phyloP scores from a whole-genome alignment of 92 coral and sea anemone species.

The Desmophyllum pertusum region DNA sequence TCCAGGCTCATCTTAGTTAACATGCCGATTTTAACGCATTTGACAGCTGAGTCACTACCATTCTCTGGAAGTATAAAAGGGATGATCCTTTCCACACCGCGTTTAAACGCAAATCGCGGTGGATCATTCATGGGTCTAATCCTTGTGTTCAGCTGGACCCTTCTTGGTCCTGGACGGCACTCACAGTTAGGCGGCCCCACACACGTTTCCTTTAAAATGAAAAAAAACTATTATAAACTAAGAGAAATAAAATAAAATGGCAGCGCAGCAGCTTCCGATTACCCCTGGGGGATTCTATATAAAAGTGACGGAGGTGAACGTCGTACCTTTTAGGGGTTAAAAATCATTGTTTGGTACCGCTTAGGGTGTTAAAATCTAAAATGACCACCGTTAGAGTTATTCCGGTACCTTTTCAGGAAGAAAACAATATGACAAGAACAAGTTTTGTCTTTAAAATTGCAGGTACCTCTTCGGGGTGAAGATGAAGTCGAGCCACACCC shows the following conservation, averaged over 20 bases:
- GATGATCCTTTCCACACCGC: neutral
- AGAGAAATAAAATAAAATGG: neutral
- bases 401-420: too few species aligned
- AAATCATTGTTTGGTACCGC: too few species aligned
- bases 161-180: constrained; percentile 6
- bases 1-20: constrained; percentile 13
- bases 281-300: too few species aligned
- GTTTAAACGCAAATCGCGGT: constrained; percentile 1
- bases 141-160: neutral
- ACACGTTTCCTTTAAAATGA: neutral
- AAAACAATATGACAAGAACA: too few species aligned
- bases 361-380: too few species aligned
- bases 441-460: too few species aligned
- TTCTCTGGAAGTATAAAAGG: constrained; percentile 30
- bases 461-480: too few species aligned
- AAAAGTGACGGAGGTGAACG: too few species aligned
- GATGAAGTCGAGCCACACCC: too few species aligned
- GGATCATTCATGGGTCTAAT: constrained; percentile 9
- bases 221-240: neutral
- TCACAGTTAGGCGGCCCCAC: neutral
- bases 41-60: neutral
- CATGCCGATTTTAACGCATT: neutral
- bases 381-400: too few species aligned
- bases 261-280: too few species aligned
- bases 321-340: too few species aligned